Conservation (phyloP, 53 echinoderm and acorn worm species). For the Glandiceps talaboti region DNA sequence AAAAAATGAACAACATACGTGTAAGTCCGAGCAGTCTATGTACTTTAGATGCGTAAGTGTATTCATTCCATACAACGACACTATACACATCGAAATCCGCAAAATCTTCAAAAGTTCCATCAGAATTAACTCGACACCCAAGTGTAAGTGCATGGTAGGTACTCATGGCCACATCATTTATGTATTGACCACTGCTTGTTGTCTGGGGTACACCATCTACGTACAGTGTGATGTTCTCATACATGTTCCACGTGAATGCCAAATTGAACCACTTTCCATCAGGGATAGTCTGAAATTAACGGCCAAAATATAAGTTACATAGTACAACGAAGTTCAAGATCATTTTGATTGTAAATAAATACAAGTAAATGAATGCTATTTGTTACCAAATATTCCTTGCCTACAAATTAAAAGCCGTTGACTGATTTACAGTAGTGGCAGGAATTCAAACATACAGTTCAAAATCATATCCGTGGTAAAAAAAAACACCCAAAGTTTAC, state of each 20-base stretch:
- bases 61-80: conserved; percentile 62
- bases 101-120: conserved; percentile 4
- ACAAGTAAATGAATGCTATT: no score
- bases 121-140: background rate
- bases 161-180: background rate
- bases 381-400: no score
- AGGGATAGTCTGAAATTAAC: conserved; percentile 26
- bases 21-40: conserved; percentile 45
- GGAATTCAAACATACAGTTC: no score
- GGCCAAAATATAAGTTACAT: no score
- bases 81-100: conserved; percentile 28
- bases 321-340: no score
- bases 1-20: no score
- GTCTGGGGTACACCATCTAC: conserved; percentile 32
- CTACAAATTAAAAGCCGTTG: no score
- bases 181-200: background rate
- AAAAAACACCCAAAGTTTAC: no score
- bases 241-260: conserved; percentile 53
- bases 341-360: no score
- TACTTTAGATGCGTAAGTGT: conserved; percentile 28
- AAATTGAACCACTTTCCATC: conserved; percentile 45
- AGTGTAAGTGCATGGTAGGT: background rate
- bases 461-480: no score
- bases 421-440: no score
- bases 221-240: conserved; percentile 40